phyloP scores from a whole-genome alignment of 92 coral and sea anemone species.

The Phymanthus crucifer region DNA sequence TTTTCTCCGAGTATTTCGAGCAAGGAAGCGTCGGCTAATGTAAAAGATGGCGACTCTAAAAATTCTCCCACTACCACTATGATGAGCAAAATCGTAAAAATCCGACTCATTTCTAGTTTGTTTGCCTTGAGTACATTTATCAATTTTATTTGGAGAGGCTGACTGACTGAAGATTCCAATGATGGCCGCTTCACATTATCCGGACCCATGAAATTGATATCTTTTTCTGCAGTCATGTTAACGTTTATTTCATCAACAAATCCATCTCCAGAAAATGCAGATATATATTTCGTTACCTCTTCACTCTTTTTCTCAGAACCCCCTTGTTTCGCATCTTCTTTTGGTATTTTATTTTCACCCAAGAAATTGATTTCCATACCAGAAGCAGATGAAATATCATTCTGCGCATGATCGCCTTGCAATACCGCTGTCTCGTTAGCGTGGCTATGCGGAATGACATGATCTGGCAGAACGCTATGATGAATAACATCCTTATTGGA shows the following conservation, averaged over 20 bases:
- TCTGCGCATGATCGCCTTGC: background rate
- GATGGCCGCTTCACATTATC: background rate
- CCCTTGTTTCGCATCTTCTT: background rate
- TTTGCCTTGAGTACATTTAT: slow-evolving; percentile 83
- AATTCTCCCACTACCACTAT: slow-evolving; percentile 94
- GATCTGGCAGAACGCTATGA: slow-evolving; percentile 28
- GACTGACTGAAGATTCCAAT: background rate
- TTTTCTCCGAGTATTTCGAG: slow-evolving; percentile 95
- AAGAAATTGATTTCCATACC: background rate
- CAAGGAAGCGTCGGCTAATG: slow-evolving; percentile 94
- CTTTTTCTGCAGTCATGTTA: background rate
- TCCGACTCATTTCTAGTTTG: slow-evolving; percentile 73
- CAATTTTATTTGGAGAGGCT: slow-evolving; percentile 45
- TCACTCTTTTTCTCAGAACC: background rate
- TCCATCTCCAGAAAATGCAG: background rate
- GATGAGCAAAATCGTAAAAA: slow-evolving; percentile 79
- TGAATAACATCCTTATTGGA: slow-evolving; percentile 41
- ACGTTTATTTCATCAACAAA: background rate
- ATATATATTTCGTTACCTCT: background rate
- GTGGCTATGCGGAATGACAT: slow-evolving; percentile 2
- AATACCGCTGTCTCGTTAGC: background rate
- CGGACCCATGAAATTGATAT: background rate
- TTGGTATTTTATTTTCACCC: background rate
- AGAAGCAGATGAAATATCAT: background rate
- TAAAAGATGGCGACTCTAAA: slow-evolving; percentile 89